Evolutionary conservation across 1,140 invertebrate genomes (phyloP).

Genomic region (Ditylenchus dipsaci): DNA sequence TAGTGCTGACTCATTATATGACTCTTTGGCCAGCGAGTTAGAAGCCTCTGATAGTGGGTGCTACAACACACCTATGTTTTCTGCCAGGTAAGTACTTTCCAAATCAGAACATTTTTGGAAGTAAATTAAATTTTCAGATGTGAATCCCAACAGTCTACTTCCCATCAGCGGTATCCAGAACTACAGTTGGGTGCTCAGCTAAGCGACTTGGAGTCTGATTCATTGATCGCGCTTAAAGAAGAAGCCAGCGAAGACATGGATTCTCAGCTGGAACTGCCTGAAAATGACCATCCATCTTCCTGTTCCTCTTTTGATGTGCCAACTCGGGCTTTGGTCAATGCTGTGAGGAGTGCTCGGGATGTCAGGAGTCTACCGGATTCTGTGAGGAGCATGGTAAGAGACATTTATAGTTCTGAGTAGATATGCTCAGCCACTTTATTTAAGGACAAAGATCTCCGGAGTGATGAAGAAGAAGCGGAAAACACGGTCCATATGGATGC

Average conservation of each 20-base stretch:
- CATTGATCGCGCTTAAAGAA: background rate
- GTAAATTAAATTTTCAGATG: constrained; percentile 1
- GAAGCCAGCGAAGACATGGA: constrained; percentile 6
- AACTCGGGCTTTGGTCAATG: constrained; percentile 8
- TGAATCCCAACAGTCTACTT: constrained; percentile 3
- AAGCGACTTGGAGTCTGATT: constrained; percentile 2
- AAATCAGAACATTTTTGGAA: background rate
- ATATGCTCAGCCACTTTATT: too few species aligned
- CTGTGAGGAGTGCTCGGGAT: constrained; percentile 12
- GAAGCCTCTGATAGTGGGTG: constrained; percentile 48
- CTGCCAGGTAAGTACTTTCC: constrained; percentile 25
- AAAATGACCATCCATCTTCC: background rate
- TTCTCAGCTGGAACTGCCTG: background rate
- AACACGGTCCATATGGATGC: background rate
- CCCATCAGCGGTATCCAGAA: background rate
- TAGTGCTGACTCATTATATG: constrained; percentile 47
- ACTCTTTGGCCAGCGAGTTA: constrained; percentile 50
- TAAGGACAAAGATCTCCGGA: background rate
- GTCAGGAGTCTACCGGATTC: background rate
- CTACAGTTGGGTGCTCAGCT: background rate
- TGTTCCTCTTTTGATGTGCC: constrained; percentile 15
- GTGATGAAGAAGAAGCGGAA: background rate
- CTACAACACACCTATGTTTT: constrained; percentile 43
- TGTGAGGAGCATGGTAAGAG: background rate
- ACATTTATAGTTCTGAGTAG: too few species aligned